phyloP scores from a whole-genome alignment of 2,797 vertebrate species.

The Eulemur rubriventer region DNA sequence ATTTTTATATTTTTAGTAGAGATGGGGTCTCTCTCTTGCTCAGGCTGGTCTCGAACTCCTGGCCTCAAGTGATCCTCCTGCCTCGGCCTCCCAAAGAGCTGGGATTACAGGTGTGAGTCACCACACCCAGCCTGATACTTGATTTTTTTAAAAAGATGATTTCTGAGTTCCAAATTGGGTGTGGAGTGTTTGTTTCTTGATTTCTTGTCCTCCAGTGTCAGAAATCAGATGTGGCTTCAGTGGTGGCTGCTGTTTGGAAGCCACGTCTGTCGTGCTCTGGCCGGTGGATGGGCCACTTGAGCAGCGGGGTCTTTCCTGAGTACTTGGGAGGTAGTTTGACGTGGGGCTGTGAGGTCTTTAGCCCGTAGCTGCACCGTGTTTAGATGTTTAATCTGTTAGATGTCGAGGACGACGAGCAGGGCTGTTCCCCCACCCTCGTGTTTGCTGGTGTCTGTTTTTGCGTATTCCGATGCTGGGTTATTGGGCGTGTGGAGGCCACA shows the following conservation, averaged over 20 bases:
- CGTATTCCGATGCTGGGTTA: background rate
- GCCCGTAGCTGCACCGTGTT: background rate
- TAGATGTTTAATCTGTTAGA: background rate
- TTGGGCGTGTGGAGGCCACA: accelerated
- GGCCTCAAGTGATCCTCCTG: too few species aligned
- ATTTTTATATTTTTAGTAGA: too few species aligned
- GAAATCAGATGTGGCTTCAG: background rate
- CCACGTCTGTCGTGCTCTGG: accelerated
- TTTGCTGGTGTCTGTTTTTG: background rate
- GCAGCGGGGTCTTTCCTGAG: background rate
- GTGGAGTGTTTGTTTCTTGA: background rate
- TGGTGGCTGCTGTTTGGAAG: accelerated
- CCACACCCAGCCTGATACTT: background rate
- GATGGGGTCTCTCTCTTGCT: too few species aligned
- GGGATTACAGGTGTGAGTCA: background rate
- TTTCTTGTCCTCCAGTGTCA: background rate
- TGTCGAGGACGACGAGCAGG: background rate
- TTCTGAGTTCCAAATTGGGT: background rate
- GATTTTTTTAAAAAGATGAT: background rate
- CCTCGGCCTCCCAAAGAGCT: too few species aligned
- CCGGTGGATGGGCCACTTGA: accelerated
- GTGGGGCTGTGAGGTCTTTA: background rate
- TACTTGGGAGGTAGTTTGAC: background rate
- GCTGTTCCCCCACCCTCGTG: background rate
- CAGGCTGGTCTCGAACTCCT: too few species aligned